phyloP scores from a whole-genome alignment of 2,113 vertebrate species.

The Alligator sinensis region DNA sequence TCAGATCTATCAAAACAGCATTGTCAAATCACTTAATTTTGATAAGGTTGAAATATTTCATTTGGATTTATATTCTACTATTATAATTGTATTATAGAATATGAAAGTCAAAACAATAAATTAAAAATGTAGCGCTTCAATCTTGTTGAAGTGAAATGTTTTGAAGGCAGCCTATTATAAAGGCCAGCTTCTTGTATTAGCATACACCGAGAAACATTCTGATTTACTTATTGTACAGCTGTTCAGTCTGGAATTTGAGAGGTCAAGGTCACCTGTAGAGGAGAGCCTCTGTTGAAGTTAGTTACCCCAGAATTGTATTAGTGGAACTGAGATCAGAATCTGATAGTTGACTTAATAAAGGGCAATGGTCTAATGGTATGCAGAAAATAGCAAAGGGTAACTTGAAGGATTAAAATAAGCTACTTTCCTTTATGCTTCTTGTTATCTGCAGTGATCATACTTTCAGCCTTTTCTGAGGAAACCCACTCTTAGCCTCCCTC shows the following conservation, averaged over 20 bases:
- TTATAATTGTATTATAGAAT: slow-evolving; percentile 11
- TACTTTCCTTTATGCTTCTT: background rate
- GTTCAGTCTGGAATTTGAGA: background rate
- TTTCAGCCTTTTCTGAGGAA: background rate
- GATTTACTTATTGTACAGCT: background rate
- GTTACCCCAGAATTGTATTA: slow-evolving; percentile 15
- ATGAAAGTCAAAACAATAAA: slow-evolving; percentile 35
- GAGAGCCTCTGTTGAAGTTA: background rate
- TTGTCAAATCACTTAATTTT: background rate
- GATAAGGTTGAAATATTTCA: slow-evolving; percentile 31
- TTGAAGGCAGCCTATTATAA: no score
- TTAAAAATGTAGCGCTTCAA: background rate
- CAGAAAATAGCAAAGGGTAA: background rate
- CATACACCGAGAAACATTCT: background rate
- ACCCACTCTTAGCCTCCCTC: background rate
- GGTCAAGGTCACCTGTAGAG: background rate
- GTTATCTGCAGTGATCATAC: background rate
- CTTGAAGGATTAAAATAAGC: background rate
- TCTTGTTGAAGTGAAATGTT: background rate
- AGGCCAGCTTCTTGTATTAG: background rate
- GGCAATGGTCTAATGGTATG: background rate
- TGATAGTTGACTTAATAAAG: background rate
- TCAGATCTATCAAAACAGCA: background rate
- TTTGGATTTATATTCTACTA: slow-evolving; percentile 57
- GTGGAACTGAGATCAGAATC: background rate